Evolutionary conservation across 2,113 vertebrate species (phyloP).

Genomic region (Tor tambroides): DNA sequence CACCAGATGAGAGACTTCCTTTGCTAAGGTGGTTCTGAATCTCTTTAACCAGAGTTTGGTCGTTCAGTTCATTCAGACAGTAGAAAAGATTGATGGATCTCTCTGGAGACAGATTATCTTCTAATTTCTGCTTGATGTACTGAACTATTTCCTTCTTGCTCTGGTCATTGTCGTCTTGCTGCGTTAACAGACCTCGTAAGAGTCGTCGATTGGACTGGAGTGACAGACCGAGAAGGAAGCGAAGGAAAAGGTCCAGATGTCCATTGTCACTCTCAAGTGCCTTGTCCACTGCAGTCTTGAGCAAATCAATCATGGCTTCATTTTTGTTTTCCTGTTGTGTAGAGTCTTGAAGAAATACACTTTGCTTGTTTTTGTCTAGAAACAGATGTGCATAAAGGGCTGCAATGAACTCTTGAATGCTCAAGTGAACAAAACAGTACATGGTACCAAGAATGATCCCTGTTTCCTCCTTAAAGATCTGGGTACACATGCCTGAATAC

Average conservation of each 20-base stretch:
- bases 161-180: not conserved
- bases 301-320: not conserved
- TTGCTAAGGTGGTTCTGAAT: not conserved
- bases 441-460: not conserved
- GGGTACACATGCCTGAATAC: conserved; percentile 6
- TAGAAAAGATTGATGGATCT: conserved; percentile 9
- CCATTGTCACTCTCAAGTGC: not conserved
- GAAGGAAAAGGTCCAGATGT: conserved; percentile 14
- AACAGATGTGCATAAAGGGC: conserved; percentile 17
- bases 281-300: conserved; percentile 16
- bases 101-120: conserved; percentile 21
- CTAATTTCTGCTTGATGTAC: conserved; percentile 37
- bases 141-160: not conserved
- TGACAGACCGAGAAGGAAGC: not conserved
- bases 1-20: conserved; percentile 17
- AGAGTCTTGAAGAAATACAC: not conserved
- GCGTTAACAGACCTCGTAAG: not conserved
- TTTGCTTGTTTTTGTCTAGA: not conserved
- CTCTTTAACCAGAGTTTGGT: too few relatives aligned
- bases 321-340: not conserved
- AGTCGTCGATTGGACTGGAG: conserved; percentile 3
- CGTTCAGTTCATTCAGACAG: not conserved
- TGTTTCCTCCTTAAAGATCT: conserved; percentile 19
- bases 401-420: conserved; percentile 39
- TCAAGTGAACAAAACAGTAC: conserved; percentile 33